A percentile compares a stretch with the other conserved stretches of the same genome.
These are phyloP conservation scores for Antechinus flavipes DNA, from an alignment of 2,113 vertebrate genomes.

Conservation along the genomic window DNA sequence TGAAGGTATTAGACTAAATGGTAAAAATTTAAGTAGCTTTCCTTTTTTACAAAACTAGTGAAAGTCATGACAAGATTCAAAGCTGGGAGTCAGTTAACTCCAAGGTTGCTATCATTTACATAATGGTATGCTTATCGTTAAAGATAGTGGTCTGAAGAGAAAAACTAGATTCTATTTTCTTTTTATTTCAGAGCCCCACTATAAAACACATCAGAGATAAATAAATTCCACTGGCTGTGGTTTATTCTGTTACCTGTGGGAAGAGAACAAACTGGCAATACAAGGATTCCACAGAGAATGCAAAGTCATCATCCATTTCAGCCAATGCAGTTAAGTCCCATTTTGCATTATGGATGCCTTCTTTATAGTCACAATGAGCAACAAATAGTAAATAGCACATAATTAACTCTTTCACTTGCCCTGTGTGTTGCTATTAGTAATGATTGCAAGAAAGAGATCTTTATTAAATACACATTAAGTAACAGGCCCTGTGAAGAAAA, in stretches of 20 bases:
- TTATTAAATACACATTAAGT: background rate
- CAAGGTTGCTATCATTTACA: background rate
- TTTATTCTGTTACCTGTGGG: background rate
- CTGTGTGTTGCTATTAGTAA: too few species aligned
- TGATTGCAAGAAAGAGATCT: background rate
- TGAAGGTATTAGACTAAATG: background rate
- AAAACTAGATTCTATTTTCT: background rate
- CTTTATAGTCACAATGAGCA: background rate
- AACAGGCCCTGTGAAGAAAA: background rate
- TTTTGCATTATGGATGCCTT: background rate
- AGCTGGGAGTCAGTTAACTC: background rate
- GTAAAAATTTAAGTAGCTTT: background rate
- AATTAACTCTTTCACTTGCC: background rate
- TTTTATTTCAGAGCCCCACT: background rate
- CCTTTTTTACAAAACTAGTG: background rate
- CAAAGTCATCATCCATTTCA: background rate
- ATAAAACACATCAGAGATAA: background rate
- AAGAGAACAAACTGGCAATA: background rate
- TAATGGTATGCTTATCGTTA: background rate
- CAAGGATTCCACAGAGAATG: background rate
- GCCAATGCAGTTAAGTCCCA: background rate
- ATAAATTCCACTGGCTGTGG: background rate
- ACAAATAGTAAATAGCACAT: background rate
- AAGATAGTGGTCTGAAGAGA: background rate
- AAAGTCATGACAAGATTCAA: background rate